A percentile compares a stretch with the other conserved stretches of the same genome.
These are phyloP conservation scores for Burhinus bistriatus DNA, from an alignment of 2,113 vertebrate genomes.

Conservation along the genomic window DNA sequence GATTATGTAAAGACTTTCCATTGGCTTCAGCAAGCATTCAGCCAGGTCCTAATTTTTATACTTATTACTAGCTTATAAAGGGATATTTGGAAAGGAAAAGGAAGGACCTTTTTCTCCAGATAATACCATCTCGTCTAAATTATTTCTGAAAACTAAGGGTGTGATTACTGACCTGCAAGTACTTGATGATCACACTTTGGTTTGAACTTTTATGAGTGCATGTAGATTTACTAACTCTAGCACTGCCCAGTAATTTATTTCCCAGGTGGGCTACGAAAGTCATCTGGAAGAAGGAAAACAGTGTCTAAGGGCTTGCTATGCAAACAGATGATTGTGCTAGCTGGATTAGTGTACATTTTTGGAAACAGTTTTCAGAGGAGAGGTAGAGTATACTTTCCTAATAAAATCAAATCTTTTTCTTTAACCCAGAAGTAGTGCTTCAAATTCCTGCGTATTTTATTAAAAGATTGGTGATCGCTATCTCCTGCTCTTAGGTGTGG, in stretches of 20 bases:
- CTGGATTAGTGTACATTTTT: not conserved
- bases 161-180: conserved; percentile 41
- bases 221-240: conserved; percentile 20
- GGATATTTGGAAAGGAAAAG: conserved; percentile 7
- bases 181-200: conserved; percentile 14
- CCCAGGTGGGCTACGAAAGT: not conserved
- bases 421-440: not conserved
- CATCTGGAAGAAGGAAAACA: conserved; percentile 26
- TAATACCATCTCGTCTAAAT: not conserved
- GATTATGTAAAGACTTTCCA: not conserved
- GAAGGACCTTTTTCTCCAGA: not conserved
- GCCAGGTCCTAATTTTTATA: not conserved
- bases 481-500: not conserved
- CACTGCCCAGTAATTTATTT: conserved; percentile 39
- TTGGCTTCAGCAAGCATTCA: not conserved
- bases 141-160: conserved; percentile 25
- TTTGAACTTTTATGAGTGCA: conserved; percentile 6
- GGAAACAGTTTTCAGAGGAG: not conserved
- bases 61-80: not conserved
- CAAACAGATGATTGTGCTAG: not conserved
- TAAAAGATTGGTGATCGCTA: not conserved
- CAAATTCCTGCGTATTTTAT: not conserved
- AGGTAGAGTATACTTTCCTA: not conserved
- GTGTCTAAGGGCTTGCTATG: conserved; percentile 5
- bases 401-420: not conserved